These are phyloP conservation scores for Drosophila obscura DNA, from an alignment of 1,140 invertebrate genomes.

Conservation along the genomic window DNA sequence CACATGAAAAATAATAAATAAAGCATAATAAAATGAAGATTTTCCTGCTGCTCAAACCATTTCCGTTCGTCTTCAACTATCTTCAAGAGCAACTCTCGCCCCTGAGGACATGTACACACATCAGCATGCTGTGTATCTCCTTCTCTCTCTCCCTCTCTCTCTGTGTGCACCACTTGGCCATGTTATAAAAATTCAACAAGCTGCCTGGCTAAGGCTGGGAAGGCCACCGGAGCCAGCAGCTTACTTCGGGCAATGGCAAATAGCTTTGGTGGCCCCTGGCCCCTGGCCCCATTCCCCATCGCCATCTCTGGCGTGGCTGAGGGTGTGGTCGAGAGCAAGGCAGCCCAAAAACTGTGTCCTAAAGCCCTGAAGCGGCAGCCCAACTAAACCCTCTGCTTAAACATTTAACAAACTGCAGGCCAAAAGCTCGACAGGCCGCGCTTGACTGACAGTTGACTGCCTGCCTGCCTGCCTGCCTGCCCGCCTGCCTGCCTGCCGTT, in stretches of 20 bases:
- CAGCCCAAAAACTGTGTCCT: conserved; percentile 22
- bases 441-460: conserved; percentile 75
- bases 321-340: no score
- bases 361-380: conserved; percentile 38
- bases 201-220: conserved; percentile 44
- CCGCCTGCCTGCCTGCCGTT: conserved; percentile 5
- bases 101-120: not conserved
- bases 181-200: conserved; percentile 77
- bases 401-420: conserved; percentile 79
- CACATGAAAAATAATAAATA: no score
- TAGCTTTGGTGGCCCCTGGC: conserved; percentile 30
- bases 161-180: conserved; percentile 52
- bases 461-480: not conserved
- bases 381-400: conserved; percentile 71
- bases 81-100: conserved; percentile 12
- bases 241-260: conserved; percentile 42
- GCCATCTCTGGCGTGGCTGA: no score
- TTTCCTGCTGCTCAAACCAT: no score
- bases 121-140: conserved; percentile 1
- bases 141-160: not conserved
- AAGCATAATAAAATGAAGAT: no score
- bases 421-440: conserved; percentile 74
- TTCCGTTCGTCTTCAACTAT: no score
- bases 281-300: no score
- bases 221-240: conserved; percentile 36